These are phyloP conservation scores for Rhagonycha fulva DNA, from an alignment of 2,888 invertebrate genomes.

Conservation along the genomic window DNA sequence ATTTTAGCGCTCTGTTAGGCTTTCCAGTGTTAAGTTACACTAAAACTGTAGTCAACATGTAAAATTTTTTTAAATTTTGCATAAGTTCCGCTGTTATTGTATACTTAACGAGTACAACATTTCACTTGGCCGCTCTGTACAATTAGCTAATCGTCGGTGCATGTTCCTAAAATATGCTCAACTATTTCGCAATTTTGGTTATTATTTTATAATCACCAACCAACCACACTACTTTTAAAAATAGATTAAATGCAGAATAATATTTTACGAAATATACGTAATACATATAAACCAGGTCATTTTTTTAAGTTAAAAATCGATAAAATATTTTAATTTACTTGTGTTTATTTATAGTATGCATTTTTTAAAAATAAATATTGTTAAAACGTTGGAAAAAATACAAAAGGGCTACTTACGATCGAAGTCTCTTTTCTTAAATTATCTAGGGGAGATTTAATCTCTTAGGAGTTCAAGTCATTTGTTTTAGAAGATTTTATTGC, in stretches of 20 bases:
- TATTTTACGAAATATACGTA: background rate
- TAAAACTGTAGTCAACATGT: background rate
- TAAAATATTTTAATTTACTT: background rate
- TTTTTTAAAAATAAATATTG: background rate
- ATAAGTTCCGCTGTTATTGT: background rate
- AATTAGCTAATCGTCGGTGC: background rate
- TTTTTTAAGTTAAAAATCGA: background rate
- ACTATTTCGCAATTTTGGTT: background rate
- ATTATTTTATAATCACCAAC: background rate
- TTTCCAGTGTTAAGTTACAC: background rate
- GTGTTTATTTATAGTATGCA: background rate
- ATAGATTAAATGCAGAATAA: background rate
- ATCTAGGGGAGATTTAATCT: background rate
- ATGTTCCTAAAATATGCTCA: background rate
- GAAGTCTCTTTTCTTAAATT: background rate
- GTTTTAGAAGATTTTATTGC: background rate
- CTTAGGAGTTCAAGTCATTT: background rate
- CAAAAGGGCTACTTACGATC: background rate
- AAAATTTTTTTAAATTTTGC: background rate
- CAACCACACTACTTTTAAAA: background rate
- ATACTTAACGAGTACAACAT: background rate
- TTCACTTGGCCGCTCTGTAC: background rate
- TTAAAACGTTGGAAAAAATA: background rate
- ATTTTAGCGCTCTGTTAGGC: background rate
- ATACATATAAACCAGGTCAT: background rate